Evolutionary conservation across 2,888 invertebrate genomes (phyloP), one percentile per base, ranked within the genome.

Genomic region (Drosophila fulvimacula): DNA sequence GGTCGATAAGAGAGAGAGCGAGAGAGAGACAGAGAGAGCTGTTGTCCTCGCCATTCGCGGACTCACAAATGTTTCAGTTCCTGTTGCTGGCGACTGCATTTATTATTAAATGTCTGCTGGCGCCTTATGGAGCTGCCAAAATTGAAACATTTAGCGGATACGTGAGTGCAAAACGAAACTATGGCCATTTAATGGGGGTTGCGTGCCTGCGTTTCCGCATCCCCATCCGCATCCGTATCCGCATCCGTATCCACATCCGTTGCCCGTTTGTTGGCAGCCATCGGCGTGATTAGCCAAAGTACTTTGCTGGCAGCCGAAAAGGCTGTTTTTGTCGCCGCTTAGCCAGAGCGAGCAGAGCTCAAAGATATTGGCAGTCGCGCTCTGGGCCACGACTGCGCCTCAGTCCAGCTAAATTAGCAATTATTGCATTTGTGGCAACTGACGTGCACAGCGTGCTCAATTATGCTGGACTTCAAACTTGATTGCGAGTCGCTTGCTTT

Each of bases 241-340:
- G 57, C 30, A 30, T 30, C 30, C 30, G 30, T 30, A 10, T 9
- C 30, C 30, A 30, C 30, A 30, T 30, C 86, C 86, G 66, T 24
- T 55, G 63, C 61, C 67, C 62, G 41, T 49, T 74, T 57, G 36
- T 52, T 53, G 72, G 62, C 77, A 71, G 65, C 62, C 60, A 62
- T 69, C 61, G 58, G 61, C 69, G 74, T 80, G 89, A 90, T 88
- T 90, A 85, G 87, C 88, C 69, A 72, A 81, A 81, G 80, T 77
- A 79, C 68, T 79, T 77, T 64, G 68, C 56, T 69, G 63, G 70
- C 69, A 70, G 59, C 53, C 55, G 27, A 32, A 66, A 64, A 59
- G 24, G 61, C 49, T 58, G 61, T 48, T 49, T 38, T n/a, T 34
- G 55, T 65, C 56, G 39, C 49, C 55, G 46, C 3, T 27, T 46